phyloP scores from a whole-genome alignment of 2,888 invertebrate species.

The Phalera bucephala region DNA sequence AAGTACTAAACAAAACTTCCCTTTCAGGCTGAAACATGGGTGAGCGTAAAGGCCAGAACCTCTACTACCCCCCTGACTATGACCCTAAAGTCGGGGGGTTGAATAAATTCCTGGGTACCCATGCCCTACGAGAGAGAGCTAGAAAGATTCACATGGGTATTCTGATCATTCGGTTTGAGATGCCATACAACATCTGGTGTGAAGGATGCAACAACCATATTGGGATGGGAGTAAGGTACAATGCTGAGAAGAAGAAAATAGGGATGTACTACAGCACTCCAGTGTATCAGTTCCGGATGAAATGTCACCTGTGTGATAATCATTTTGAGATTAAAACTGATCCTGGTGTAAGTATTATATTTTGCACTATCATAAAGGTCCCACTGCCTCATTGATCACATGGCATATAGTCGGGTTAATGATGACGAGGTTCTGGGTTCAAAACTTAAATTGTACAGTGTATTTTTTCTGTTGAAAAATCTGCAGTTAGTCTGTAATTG shows the following conservation, averaged over 20 bases:
- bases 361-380: too few species aligned
- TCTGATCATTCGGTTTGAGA: slow-evolving; percentile 98
- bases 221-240: slow-evolving; percentile 99
- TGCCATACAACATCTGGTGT: slow-evolving; percentile 99
- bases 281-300: slow-evolving; percentile 99
- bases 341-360: slow-evolving; percentile 91
- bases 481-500: too few species aligned
- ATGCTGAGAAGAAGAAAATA: slow-evolving; percentile 95
- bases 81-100: slow-evolving; percentile 97
- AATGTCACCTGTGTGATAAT: slow-evolving; percentile 98
- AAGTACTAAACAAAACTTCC: too few species aligned
- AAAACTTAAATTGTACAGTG: too few species aligned
- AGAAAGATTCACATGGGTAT: slow-evolving; percentile 98
- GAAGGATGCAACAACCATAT: slow-evolving; percentile 99
- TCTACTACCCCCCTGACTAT: slow-evolving; percentile 99
- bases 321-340: slow-evolving; percentile 99
- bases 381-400: too few species aligned
- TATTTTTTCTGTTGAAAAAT: too few species aligned
- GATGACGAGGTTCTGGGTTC: too few species aligned
- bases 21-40: slow-evolving; percentile 87
- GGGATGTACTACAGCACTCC: slow-evolving; percentile 99
- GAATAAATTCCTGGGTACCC: slow-evolving; percentile 96
- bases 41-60: slow-evolving; percentile 98
- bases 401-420: too few species aligned
- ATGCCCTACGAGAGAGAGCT: slow-evolving; percentile 97